phyloP scores from a whole-genome alignment of 2,888 invertebrate species.

The Phyllotreta striolata region DNA sequence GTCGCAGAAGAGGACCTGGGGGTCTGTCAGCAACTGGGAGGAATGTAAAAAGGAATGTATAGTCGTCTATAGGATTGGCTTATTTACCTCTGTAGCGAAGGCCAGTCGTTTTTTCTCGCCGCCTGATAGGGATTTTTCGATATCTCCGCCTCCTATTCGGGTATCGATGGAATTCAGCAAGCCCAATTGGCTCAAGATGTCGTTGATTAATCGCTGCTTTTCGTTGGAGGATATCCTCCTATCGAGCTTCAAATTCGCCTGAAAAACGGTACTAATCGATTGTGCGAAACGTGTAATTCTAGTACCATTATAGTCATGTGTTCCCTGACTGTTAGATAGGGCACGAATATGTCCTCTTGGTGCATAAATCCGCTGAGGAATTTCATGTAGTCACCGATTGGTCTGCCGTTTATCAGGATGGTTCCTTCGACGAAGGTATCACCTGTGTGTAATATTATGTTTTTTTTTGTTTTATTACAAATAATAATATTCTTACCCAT shows the following conservation, averaged over 20 bases:
- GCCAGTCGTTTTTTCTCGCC: conserved; percentile 93
- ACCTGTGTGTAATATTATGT: conserved; percentile 55
- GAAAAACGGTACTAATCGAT: conserved; percentile 31
- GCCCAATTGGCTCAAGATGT: conserved; percentile 76
- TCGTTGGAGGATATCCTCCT: conserved; percentile 69
- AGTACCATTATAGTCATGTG: conserved; percentile 87
- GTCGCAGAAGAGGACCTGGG: conserved; percentile 91
- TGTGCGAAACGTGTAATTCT: conserved; percentile 7
- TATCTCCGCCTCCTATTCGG: conserved; percentile 79
- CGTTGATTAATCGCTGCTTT: conserved; percentile 72
- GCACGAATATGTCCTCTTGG: conserved; percentile 90
- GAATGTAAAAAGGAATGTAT: neutral
- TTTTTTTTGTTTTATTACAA: neutral
- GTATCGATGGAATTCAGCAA: conserved; percentile 75
- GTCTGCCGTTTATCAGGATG: conserved; percentile 79
- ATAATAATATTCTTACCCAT: conserved; percentile 65
- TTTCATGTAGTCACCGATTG: conserved; percentile 78
- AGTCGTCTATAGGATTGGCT: neutral
- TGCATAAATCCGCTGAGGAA: conserved; percentile 88
- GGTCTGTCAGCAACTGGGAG: conserved; percentile 82
- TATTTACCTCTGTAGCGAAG: conserved; percentile 86
- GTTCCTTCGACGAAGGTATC: conserved; percentile 79
- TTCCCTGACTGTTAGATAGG: conserved; percentile 84
- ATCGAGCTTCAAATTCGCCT: conserved; percentile 85
- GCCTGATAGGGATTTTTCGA: conserved; percentile 85